phyloP scores from a whole-genome alignment of 1,140 invertebrate species.

The Geopemphigus sp. region DNA sequence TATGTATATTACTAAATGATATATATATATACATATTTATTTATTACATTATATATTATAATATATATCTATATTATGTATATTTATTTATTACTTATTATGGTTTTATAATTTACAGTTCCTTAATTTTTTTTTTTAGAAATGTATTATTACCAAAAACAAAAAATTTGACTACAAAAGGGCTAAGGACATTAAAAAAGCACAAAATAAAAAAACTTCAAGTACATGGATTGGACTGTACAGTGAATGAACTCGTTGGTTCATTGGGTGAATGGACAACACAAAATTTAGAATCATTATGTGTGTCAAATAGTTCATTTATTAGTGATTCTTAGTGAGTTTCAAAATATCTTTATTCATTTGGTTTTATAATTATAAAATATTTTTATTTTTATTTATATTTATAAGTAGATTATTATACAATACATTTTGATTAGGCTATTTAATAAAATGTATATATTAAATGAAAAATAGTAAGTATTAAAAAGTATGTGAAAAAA shows the following conservation, averaged over 20 bases:
- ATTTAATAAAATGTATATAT: too few species aligned
- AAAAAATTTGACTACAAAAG: slow-evolving; percentile 62
- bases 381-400: background rate
- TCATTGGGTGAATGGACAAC: slow-evolving; percentile 73
- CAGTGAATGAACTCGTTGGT: slow-evolving; percentile 67
- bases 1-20: too few species aligned
- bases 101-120: background rate
- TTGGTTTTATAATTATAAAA: background rate
- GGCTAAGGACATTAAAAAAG: slow-evolving; percentile 64
- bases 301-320: slow-evolving; percentile 68
- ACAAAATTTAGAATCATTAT: slow-evolving; percentile 66
- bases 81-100: too few species aligned
- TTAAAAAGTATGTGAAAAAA: background rate
- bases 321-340: slow-evolving; percentile 51
- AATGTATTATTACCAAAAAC: slow-evolving; percentile 61
- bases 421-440: too few species aligned
- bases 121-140: slow-evolving; percentile 54
- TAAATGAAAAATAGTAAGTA: too few species aligned
- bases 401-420: too few species aligned
- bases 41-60: too few species aligned
- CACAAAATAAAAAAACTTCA: slow-evolving; percentile 68
- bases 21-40: too few species aligned
- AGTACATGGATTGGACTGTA: slow-evolving; percentile 63
- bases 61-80: too few species aligned
- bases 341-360: background rate